Evolutionary conservation across 2,888 invertebrate genomes (phyloP).

Genomic region (Suillia variegata): DNA sequence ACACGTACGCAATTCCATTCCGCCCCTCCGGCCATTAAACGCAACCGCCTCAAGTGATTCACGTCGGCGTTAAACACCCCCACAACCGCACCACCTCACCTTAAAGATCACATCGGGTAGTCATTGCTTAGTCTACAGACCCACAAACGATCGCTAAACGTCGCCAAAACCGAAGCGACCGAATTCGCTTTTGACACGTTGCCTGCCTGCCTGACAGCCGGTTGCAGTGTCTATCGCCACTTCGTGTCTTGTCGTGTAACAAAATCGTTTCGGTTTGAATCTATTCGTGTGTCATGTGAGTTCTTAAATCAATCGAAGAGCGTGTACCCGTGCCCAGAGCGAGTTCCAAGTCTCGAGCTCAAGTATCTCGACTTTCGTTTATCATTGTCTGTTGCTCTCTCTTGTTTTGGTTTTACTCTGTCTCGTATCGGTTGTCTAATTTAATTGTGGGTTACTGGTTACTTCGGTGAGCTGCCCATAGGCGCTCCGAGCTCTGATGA

Average conservation of each 20-base stretch:
- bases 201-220: constrained; percentile 2
- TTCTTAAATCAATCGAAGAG: neutral
- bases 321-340: neutral
- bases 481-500: constrained; percentile 1
- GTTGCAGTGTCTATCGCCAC: too few species aligned
- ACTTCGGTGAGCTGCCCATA: neutral
- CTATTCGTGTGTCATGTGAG: constrained; percentile 7
- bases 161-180: neutral
- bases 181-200: constrained; percentile 20
- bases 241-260: constrained; percentile 4
- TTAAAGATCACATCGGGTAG: neutral
- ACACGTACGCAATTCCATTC: too few species aligned
- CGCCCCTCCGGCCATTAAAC: neutral
- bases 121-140: constrained; percentile 8
- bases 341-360: too few species aligned
- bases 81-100: neutral
- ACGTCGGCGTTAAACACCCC: neutral
- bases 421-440: neutral
- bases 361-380: too few species aligned
- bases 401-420: too few species aligned
- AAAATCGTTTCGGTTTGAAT: too few species aligned
- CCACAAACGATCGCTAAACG: neutral
- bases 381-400: too few species aligned
- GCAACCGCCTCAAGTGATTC: neutral
- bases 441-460: neutral